These are phyloP conservation scores for Chloroclysta siterata DNA, from an alignment of 2,888 invertebrate genomes.

Conservation along the genomic window DNA sequence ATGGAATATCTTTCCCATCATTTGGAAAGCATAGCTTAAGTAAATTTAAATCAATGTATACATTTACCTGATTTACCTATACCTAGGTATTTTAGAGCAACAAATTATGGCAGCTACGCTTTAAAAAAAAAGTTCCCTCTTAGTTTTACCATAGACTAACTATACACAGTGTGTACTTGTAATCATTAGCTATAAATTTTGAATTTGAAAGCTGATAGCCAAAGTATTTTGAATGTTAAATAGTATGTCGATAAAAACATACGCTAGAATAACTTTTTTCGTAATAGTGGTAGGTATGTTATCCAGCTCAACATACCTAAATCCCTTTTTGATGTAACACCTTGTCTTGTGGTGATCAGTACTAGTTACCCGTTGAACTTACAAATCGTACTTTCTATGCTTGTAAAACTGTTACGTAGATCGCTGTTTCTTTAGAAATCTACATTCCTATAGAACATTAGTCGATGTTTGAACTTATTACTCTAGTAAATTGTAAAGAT, in stretches of 20 bases:
- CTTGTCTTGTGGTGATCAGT: constrained; percentile 49
- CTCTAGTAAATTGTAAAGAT: constrained; percentile 17
- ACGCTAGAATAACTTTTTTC: background rate
- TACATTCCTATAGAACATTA: constrained; percentile 34
- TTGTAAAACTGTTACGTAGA: constrained; percentile 56
- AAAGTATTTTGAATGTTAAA: background rate
- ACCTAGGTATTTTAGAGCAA: background rate
- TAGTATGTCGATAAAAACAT: background rate
- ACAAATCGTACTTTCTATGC: constrained; percentile 62
- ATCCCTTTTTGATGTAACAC: constrained; percentile 45
- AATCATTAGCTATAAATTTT: background rate
- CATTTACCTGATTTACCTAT: background rate
- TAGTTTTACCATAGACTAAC: no score
- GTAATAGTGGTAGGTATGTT: constrained; percentile 47
- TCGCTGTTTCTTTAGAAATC: constrained; percentile 40
- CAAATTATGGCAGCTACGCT: background rate
- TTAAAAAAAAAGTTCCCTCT: no score
- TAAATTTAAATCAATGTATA: background rate
- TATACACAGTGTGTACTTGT: no score
- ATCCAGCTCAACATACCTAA: constrained; percentile 61
- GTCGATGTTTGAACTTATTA: constrained; percentile 34
- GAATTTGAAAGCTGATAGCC: no score
- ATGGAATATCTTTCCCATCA: background rate
- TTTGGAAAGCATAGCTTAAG: no score
- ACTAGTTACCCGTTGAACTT: constrained; percentile 42